Percentiles rank a stretch among this genome's conserved stretches.
Evolutionary conservation across 92 coral and sea anemone genomes (phyloP).

Genomic region (Epizoanthus illoricatus): DNA sequence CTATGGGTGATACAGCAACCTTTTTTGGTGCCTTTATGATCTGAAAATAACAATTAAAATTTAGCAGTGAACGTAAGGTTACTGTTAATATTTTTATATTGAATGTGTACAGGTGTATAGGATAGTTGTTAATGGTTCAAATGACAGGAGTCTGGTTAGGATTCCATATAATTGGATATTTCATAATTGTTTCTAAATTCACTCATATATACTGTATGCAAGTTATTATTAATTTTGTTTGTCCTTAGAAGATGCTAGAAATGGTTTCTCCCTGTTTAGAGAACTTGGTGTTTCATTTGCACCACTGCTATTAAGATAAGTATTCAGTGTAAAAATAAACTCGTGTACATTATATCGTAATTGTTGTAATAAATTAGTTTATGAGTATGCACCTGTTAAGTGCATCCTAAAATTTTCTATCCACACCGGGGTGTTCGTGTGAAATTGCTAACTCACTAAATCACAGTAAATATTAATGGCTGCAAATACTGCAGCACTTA

Average conservation of each 20-base stretch:
- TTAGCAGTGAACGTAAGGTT: not conserved
- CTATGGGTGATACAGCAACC: slow-evolving; percentile 77
- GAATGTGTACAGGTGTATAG: slow-evolving; percentile 42
- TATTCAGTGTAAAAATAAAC: slow-evolving; percentile 35
- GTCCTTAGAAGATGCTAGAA: too few relatives aligned
- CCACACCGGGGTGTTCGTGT: too few relatives aligned
- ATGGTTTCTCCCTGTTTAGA: not conserved
- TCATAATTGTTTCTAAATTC: not conserved
- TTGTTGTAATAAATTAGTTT: slow-evolving; percentile 34
- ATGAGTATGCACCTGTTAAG: not conserved
- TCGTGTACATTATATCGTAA: slow-evolving; percentile 35
- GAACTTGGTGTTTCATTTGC: not conserved
- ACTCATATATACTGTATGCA: slow-evolving; percentile 19
- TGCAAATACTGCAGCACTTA: too few relatives aligned
- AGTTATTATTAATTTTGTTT: not conserved
- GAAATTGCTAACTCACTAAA: too few relatives aligned
- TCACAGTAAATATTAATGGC: too few relatives aligned
- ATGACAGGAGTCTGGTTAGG: not conserved
- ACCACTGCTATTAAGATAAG: slow-evolving; percentile 21
- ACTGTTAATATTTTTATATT: not conserved
- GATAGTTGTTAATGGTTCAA: not conserved
- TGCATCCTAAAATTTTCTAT: slow-evolving; percentile 31
- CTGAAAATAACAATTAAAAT: not conserved
- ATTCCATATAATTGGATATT: not conserved
- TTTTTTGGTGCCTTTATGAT: slow-evolving; percentile 89